Conservation (phyloP, 2,888 invertebrate genomes). For the Agonopterix alstromeriana region DNA sequence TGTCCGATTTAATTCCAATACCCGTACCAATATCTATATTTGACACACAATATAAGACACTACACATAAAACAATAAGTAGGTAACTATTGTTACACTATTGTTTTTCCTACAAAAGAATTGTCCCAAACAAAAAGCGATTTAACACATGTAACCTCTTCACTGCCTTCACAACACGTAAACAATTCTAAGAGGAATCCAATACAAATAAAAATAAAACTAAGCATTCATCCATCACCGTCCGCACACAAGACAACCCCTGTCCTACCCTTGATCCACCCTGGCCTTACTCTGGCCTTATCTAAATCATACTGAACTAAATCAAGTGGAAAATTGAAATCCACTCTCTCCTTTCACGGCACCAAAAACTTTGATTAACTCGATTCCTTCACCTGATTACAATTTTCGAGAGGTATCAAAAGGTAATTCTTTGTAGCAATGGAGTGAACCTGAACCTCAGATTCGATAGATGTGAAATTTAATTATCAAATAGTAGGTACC, state of each 20-base stretch:
- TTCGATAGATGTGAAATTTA: neutral
- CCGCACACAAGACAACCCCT: constrained; percentile 15
- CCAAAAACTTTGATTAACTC: constrained; percentile 42
- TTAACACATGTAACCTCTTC: too few relatives aligned
- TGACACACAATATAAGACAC: too few relatives aligned
- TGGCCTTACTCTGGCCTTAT: constrained; percentile 24
- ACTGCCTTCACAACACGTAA: too few relatives aligned
- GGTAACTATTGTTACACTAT: too few relatives aligned
- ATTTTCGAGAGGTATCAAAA: constrained; percentile 20
- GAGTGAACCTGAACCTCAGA: neutral
- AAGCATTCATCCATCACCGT: constrained; percentile 13
- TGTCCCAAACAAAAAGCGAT: too few relatives aligned
- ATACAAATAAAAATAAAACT: too few relatives aligned
- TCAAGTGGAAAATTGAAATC: constrained; percentile 69
- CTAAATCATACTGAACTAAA: constrained; percentile 54
- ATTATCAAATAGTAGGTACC: constrained; percentile 1
- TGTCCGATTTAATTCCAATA: too few relatives aligned
- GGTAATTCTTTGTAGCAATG: neutral
- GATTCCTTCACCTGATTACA: constrained; percentile 41
- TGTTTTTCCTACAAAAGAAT: too few relatives aligned
- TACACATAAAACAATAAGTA: too few relatives aligned
- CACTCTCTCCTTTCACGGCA: constrained; percentile 10
- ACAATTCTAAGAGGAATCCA: too few relatives aligned
- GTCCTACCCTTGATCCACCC: constrained; percentile 7
- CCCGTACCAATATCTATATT: too few relatives aligned